A percentile compares a stretch with the other conserved stretches of the same genome.
Conservation (phyloP, 2,113 vertebrate species). For the Psilopsiagon aurifrons region DNA sequence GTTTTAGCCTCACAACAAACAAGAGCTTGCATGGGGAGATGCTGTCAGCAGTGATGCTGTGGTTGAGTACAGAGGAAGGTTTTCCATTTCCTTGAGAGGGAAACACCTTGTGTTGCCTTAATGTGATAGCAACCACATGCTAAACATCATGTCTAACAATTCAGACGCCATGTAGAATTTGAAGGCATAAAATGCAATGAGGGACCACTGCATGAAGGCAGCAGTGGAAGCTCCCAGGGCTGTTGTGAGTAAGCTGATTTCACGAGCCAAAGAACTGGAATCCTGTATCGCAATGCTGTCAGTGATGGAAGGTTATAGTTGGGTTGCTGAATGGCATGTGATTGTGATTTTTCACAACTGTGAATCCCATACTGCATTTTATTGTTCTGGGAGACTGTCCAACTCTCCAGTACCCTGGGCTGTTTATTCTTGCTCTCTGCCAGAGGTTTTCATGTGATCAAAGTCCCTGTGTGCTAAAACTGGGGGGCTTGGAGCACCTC, state of each 20-base stretch:
- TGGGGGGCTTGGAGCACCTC: background rate
- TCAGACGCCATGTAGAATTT: background rate
- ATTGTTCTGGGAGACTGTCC: background rate
- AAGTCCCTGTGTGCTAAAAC: background rate
- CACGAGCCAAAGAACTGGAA: background rate
- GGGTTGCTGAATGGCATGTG: background rate
- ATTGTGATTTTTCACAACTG: background rate
- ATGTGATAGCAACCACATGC: background rate
- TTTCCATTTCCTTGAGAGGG: background rate
- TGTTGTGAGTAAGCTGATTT: background rate
- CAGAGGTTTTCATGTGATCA: background rate
- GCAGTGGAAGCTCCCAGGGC: background rate
- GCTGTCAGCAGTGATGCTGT: background rate
- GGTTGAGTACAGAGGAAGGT: background rate
- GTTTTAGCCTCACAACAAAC: background rate
- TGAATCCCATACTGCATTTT: background rate
- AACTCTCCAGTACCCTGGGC: background rate
- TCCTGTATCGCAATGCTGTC: background rate
- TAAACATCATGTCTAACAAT: background rate
- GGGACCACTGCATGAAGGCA: accelerated
- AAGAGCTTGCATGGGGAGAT: background rate
- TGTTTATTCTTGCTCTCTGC: background rate
- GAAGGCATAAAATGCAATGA: background rate
- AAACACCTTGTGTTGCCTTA: background rate
- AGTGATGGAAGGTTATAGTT: background rate